These are phyloP conservation scores for Aphelenchoides bicaudatus DNA, from an alignment of 2,888 invertebrate genomes.

Conservation along the genomic window DNA sequence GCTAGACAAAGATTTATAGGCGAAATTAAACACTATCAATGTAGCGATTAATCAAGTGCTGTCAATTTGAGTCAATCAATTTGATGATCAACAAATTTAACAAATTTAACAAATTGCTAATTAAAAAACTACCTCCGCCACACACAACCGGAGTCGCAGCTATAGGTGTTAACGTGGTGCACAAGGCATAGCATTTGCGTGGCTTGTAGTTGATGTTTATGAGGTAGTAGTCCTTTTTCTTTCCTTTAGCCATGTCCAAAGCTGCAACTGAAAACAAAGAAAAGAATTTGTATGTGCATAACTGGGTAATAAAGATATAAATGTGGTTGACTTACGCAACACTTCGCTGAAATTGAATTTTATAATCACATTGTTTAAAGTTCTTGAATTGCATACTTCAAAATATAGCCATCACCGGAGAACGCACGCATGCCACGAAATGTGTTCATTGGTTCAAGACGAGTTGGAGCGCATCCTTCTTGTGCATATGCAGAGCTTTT, in stretches of 20 bases:
- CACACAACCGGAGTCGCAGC: not conserved
- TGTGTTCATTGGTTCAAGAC: constrained; percentile 1
- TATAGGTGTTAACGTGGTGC: constrained; percentile 1
- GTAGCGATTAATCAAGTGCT: no score
- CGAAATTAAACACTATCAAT: no score
- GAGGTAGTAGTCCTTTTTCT: not conserved
- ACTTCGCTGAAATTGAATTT: no score
- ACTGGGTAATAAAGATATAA: no score
- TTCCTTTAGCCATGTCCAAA: not conserved
- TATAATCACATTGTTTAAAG: no score
- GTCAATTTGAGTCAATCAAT: no score
- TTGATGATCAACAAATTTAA: not conserved
- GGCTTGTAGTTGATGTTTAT: not conserved
- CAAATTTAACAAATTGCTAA: not conserved
- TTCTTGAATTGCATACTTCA: no score
- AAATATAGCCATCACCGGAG: not conserved
- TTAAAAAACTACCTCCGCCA: not conserved
- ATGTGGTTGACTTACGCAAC: no score
- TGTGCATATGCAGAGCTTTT: not conserved
- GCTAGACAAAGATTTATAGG: no score
- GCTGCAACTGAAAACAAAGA: not conserved
- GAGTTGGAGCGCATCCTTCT: not conserved
- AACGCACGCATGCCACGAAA: constrained; percentile 1
- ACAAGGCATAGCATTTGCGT: not conserved
- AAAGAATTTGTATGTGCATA: not conserved